phyloP scores from a whole-genome alignment of 2,113 vertebrate genomes.

The Naja naja region DNA sequence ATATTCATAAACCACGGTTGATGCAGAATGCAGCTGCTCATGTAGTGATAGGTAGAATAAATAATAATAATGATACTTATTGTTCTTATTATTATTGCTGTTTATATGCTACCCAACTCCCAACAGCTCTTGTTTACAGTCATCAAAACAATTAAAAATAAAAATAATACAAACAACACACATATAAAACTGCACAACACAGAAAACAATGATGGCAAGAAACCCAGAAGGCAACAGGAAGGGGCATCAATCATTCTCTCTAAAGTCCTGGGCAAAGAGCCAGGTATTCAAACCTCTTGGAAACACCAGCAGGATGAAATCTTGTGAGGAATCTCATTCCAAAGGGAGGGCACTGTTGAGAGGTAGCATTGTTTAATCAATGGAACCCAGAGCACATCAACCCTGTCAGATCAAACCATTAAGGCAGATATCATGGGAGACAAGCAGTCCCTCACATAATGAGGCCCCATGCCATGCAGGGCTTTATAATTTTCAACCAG shows the following conservation, averaged over 20 bases:
- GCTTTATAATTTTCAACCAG: neutral
- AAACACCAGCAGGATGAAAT: neutral
- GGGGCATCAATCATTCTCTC: neutral
- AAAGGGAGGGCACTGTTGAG: neutral
- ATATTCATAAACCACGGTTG: neutral
- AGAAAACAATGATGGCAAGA: neutral
- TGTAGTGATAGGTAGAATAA: neutral
- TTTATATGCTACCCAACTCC: neutral
- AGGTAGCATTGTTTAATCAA: neutral
- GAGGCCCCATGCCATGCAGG: neutral
- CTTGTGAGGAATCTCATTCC: neutral
- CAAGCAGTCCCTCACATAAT: neutral
- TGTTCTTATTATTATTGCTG: too few relatives aligned
- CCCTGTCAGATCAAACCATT: neutral
- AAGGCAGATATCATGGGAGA: neutral
- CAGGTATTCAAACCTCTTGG: neutral
- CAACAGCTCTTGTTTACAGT: neutral
- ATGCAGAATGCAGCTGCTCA: neutral
- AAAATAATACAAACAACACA: neutral
- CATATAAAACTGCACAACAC: neutral
- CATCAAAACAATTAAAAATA: neutral
- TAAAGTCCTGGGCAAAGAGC: neutral
- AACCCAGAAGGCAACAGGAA: neutral
- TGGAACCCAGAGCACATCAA: neutral
- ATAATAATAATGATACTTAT: too few relatives aligned